Evolutionary conservation across 2,113 vertebrate species (phyloP), one percentile per base, ranked within the genome.

Genomic region (Cynoglossus semilaevis): DNA sequence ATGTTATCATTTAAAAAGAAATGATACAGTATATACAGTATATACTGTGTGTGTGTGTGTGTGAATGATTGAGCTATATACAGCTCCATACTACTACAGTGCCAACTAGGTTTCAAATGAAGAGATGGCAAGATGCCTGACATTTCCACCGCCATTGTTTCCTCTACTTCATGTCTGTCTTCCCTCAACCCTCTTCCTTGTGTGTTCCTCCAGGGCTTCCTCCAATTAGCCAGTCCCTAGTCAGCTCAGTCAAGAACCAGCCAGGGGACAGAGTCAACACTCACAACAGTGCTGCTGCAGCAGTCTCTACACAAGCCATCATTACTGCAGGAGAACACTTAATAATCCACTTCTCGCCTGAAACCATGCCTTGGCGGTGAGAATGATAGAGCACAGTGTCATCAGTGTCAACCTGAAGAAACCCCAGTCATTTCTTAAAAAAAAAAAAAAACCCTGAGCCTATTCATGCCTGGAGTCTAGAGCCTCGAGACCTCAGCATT

Each of bases 201-300:
- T 46, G 19, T 50, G 58, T 67, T 78, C 82, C 86, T 89, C 63
- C 74, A 82, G 87, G 81, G 80, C 76, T 88, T 86, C 76, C 77
- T 87, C 88, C 84, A 90, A 91, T 90, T 90, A 90, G 80, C 72
- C 7, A 43, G 54, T 81, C 85, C 80, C 79, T 58, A 84, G 81
- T 81, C 81, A 63, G 69, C 77, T 36, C 80, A 11, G 76, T 82
- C 84, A 87, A 81, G 76, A 85, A 83, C 22, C 62, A 85, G 82
- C 86, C 83, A 62, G 65, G 64, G 79, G 83, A 76, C 71, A 78
- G 63, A 77, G 69, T 73, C 72, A 79, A 67, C 51, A 37, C 70
- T 29, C 22, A 70, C 69, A 86, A 72, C 76, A 65, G 51, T 59
- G 72, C 77, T 51, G 79, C 77, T 37, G 69, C 69, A 71, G 78